Conservation (phyloP, 2,113 vertebrate species). For the Saimiri boliviensis region DNA sequence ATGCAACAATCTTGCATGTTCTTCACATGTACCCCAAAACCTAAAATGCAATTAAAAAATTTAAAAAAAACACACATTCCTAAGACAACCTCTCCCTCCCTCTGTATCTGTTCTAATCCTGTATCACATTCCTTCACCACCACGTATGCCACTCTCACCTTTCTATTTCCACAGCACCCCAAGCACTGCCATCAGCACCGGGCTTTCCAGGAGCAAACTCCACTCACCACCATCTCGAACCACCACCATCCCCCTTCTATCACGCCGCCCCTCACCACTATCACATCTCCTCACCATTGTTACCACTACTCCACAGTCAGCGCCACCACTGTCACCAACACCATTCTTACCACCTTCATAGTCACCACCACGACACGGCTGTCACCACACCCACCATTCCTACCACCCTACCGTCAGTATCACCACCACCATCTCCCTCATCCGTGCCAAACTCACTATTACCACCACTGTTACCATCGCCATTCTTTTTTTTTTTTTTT, state of each 20-base stretch:
- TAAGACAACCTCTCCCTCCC: not conserved
- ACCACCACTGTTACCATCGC: too few species aligned
- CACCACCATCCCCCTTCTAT: not conserved
- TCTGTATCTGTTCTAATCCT: not conserved
- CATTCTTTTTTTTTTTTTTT: not conserved
- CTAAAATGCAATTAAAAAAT: too few species aligned
- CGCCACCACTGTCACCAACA: not conserved
- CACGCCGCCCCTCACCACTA: not conserved
- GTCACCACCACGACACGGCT: not conserved
- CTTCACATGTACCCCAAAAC: too few species aligned
- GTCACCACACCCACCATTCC: not conserved
- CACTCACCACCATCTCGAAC: not conserved
- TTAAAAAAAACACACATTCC: too few species aligned
- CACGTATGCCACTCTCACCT: not conserved
- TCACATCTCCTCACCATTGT: not conserved
- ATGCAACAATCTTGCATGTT: too few species aligned
- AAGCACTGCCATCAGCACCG: too few species aligned
- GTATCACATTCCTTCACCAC: not conserved
- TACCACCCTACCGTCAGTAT: fast-evolving
- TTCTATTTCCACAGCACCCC: not conserved
- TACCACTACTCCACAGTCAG: not conserved
- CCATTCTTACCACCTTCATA: not conserved
- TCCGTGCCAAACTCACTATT: not conserved
- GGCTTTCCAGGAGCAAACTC: not conserved
- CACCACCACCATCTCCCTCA: not conserved